Base-by-base conservation (phyloP, 2,797 vertebrate species). In the Ceryle rudis region DNA sequence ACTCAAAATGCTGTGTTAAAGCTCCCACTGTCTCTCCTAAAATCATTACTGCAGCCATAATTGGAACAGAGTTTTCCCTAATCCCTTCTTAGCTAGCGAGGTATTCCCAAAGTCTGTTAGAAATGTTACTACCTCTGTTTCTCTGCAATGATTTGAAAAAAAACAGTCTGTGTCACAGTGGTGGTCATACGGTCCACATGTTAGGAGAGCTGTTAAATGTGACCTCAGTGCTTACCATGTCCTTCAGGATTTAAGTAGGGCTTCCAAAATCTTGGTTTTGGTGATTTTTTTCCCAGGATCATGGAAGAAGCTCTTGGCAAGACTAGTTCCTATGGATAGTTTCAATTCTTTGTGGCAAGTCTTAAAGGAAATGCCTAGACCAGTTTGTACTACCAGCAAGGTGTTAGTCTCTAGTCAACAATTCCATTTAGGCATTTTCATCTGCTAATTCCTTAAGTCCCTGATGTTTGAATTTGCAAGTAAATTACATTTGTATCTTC, bases 141-240 rank as follows among this genome's bases (percentile, higher is more conserved):
- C 29, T 23, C 52, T 51, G 49, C 28, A 46, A 14, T 51, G 29
- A 60, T 42, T 14, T 20, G 25, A 6, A 23, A 25, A 65, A 8
- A 0, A 17, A 3, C 29, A 31, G 7, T 62, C 31, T 62, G 3
- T 74, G 31, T 81, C 31, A 66, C 42, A 54, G 5, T 0, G 0
- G 28, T 21, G 4, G 25, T 49, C 10, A 3, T n/a, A 46, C 19
- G 41, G 18, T 10, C 41, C 33, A 5, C 10, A 6, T 44, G 6
- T 55, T 54, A 54, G 52, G 46, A 88, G 29, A 52, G 16, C 14
- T 25, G 9, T 49, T 60, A 17, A 46, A 37, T 90, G 82, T 71
- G 52, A 35, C 26, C 51, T 85, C 39, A 93, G 20, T 37, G 7
- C 35, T 7, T 66, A 42, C 10, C 20, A 28, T 41, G 14, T 71